Conservation (phyloP, 1,140 invertebrate genomes). For the Diabrotica virgifera region DNA sequence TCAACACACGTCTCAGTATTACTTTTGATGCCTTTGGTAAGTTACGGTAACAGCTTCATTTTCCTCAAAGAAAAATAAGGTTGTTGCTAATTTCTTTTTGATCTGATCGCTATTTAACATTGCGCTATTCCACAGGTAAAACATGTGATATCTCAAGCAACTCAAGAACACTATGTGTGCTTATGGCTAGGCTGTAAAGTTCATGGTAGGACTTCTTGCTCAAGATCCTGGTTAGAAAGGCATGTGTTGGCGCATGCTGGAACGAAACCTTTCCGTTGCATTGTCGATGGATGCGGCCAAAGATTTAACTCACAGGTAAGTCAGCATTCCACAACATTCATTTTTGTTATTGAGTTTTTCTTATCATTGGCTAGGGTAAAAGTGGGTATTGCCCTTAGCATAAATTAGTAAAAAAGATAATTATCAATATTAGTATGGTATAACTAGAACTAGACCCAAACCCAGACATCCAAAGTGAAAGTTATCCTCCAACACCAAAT, state of each 20-base stretch:
- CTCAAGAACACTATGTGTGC: constrained; percentile 80
- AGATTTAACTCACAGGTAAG: constrained; percentile 87
- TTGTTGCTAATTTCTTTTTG: too few relatives aligned
- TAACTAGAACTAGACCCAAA: too few relatives aligned
- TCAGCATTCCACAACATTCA: neutral
- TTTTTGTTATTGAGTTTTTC: neutral
- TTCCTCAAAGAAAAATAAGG: too few relatives aligned
- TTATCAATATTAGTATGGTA: too few relatives aligned
- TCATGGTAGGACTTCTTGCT: constrained; percentile 87
- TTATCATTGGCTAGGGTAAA: too few relatives aligned
- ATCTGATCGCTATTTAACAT: too few relatives aligned
- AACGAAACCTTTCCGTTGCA: constrained; percentile 93
- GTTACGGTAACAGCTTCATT: too few relatives aligned
- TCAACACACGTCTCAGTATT: too few relatives aligned
- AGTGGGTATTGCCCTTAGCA: too few relatives aligned
- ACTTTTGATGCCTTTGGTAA: too few relatives aligned
- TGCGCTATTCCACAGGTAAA: constrained; percentile 54
- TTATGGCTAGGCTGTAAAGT: constrained; percentile 93
- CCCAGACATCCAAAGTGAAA: too few relatives aligned
- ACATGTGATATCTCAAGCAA: constrained; percentile 82
- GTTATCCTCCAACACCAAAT: too few relatives aligned
- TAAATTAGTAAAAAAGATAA: neutral
- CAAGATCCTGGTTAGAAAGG: constrained; percentile 86
- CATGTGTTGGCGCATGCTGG: constrained; percentile 90
- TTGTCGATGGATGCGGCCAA: constrained; percentile 87